Evolutionary conservation across 2,113 vertebrate genomes (phyloP), one percentile per base, ranked within the genome.

Genomic region (Trichomycterus rosablanca): DNA sequence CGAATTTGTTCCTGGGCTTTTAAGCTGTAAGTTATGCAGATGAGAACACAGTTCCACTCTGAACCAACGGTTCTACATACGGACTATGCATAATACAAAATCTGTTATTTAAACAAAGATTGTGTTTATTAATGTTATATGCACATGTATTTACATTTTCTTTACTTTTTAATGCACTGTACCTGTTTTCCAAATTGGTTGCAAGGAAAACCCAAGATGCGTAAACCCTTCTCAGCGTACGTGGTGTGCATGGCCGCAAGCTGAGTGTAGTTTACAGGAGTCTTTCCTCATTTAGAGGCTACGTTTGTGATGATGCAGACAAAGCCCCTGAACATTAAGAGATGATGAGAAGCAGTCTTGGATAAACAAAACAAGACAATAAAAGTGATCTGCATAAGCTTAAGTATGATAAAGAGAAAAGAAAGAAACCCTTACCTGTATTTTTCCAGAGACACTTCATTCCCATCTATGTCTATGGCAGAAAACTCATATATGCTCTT

Each of bases 141-240:
- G n/a, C n/a, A n/a, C n/a, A n/a, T n/a, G n/a, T n/a, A n/a, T n/a
- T n/a, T n/a, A n/a, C n/a, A n/a, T n/a, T n/a, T n/a, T n/a, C n/a
- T n/a, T n/a, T n/a, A n/a, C n/a, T n/a, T n/a, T n/a, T n/a, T n/a
- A n/a, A n/a, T n/a, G n/a, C n/a, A 58, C 16, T 2, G 0, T 76
- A 97, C 96, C 93, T 98, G 95, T 30, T 87, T 90, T 58, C 94
- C 95, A 39, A 99, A 99, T 84, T 99, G 95, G 87, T 99, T 98
- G 81, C 93, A 96, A 26, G 94, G 96, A 73, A 98, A 98, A 15
- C 79, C 96, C 39, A 99, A 70, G 82, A 99, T 96, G 53, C 92
- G 91, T 84, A 99, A 94, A 93, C 94, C 95, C 32, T 51, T 80
- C 84, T 93, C 94, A 88, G 93, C 89, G 0, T 94, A 89, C 77